phyloP scores from a whole-genome alignment of 2,797 vertebrate genomes.

The Acipenser transmontanus region DNA sequence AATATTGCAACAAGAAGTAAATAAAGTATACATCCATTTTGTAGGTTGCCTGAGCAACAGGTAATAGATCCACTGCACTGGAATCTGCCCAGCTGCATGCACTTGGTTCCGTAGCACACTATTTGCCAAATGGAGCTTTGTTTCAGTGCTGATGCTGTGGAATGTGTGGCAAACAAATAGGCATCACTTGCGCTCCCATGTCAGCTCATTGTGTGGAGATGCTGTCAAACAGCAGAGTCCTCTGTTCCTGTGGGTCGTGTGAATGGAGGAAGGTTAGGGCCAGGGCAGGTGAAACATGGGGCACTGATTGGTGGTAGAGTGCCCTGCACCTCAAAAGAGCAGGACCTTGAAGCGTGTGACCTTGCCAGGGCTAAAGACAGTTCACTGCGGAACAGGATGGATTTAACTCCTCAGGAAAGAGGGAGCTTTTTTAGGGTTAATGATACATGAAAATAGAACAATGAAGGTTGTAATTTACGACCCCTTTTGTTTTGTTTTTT shows the following conservation, averaged over 20 bases:
- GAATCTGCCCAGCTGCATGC: conserved; percentile 31
- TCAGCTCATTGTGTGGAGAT: conserved; percentile 27
- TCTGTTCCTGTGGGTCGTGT: conserved; percentile 27
- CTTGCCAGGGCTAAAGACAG: conserved; percentile 48
- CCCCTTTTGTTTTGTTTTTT: conserved; percentile 27
- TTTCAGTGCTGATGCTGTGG: conserved; percentile 31
- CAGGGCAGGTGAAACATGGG: conserved; percentile 48
- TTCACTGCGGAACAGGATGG: conserved; percentile 39
- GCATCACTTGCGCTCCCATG: conserved; percentile 24
- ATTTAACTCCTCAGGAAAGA: conserved; percentile 53
- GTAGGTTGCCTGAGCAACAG: conserved; percentile 42
- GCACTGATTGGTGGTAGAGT: not conserved
- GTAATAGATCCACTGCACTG: conserved; percentile 28
- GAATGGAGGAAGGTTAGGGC: conserved; percentile 30
- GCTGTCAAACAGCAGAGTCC: conserved; percentile 28
- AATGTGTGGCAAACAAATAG: conserved; percentile 45
- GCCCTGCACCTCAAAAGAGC: conserved; percentile 29
- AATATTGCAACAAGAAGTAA: conserved; percentile 16
- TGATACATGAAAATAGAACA: conserved; percentile 26
- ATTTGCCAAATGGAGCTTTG: conserved; percentile 23
- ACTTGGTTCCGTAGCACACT: conserved; percentile 10
- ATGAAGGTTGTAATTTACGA: conserved; percentile 38
- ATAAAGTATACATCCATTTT: conserved; percentile 17
- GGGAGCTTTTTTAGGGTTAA: conserved; percentile 28
- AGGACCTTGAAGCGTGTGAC: conserved; percentile 42